Conservation (phyloP, 1,140 invertebrate genomes). For the Notospermus geniculatus region DNA sequence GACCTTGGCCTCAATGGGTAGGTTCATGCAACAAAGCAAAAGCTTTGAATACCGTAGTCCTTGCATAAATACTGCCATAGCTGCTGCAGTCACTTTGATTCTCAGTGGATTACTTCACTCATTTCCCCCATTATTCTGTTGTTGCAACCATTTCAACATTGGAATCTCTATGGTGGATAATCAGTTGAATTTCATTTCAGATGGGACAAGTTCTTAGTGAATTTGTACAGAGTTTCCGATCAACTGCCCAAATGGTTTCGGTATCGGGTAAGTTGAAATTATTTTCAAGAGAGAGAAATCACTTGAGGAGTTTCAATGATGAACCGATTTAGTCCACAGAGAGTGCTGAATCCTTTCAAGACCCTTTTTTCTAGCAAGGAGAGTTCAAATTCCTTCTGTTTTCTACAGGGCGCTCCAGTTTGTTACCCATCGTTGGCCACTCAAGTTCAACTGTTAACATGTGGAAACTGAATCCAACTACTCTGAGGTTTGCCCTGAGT, state of each 20-base stretch:
- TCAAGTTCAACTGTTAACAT: constrained; percentile 68
- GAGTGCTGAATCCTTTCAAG: too few species aligned
- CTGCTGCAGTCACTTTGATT: too few species aligned
- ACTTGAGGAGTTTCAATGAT: too few species aligned
- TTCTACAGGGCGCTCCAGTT: constrained; percentile 73
- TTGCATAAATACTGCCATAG: too few species aligned
- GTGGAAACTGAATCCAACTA: constrained; percentile 85
- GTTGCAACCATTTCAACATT: background rate
- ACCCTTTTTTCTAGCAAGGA: too few species aligned
- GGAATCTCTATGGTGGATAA: too few species aligned
- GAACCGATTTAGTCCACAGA: too few species aligned
- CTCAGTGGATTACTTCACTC: too few species aligned
- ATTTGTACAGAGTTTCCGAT: constrained; percentile 89
- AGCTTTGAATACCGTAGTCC: too few species aligned
- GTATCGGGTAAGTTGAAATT: constrained; percentile 64
- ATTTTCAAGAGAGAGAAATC: too few species aligned
- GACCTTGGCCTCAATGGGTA: constrained; percentile 85
- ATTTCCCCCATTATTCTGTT: too few species aligned
- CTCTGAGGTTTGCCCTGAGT: constrained; percentile 83
- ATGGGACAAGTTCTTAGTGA: constrained; percentile 78
- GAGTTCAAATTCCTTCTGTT: background rate
- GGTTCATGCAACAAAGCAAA: too few species aligned
- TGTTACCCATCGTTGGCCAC: constrained; percentile 91
- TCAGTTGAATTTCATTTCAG: constrained; percentile 40
- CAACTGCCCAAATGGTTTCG: constrained; percentile 91